A percentile compares a stretch with the other conserved stretches of the same genome.
Evolutionary conservation across 1,140 invertebrate genomes (phyloP).

Genomic region (Zaprionus kolodkinae): DNA sequence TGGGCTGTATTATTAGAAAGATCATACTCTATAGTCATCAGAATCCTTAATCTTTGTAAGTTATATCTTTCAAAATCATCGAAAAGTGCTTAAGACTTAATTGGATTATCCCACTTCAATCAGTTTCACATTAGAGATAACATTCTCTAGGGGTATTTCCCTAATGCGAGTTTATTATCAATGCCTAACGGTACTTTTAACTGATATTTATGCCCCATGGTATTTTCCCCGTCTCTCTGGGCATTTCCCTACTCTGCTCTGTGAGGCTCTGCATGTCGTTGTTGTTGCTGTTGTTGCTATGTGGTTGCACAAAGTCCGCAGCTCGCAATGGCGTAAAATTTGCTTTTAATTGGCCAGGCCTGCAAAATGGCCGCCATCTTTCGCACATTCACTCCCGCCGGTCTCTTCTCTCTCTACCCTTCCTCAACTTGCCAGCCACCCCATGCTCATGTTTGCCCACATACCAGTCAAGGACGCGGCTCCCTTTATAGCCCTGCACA

Average conservation of each 20-base stretch:
- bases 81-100: not conserved
- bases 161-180: conserved; percentile 35
- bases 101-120: not conserved
- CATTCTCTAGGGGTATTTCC: not conserved
- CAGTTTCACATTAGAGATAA: not conserved
- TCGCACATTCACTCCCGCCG: conserved; percentile 11
- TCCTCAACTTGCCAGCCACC: not conserved
- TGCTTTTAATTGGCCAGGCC: conserved; percentile 75
- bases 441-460: conserved; percentile 23
- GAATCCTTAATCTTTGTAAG: not conserved
- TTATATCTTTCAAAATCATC: not conserved
- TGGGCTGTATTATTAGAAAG: not conserved
- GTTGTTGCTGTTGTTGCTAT: conserved; percentile 36
- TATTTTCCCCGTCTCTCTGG: conserved; percentile 26
- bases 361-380: conserved; percentile 33
- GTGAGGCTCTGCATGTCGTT: conserved; percentile 37
- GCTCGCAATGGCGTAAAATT: conserved; percentile 54
- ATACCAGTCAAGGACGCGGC: conserved; percentile 28
- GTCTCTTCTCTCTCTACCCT: not conserved
- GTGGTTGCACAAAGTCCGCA: conserved; percentile 33
- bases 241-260: conserved; percentile 24
- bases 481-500: conserved; percentile 33
- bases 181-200: conserved; percentile 44
- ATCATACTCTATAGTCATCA: not conserved
- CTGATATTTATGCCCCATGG: conserved; percentile 52